Base-by-base conservation (phyloP, 2,888 invertebrate species). In the Netelia melanura region DNA sequence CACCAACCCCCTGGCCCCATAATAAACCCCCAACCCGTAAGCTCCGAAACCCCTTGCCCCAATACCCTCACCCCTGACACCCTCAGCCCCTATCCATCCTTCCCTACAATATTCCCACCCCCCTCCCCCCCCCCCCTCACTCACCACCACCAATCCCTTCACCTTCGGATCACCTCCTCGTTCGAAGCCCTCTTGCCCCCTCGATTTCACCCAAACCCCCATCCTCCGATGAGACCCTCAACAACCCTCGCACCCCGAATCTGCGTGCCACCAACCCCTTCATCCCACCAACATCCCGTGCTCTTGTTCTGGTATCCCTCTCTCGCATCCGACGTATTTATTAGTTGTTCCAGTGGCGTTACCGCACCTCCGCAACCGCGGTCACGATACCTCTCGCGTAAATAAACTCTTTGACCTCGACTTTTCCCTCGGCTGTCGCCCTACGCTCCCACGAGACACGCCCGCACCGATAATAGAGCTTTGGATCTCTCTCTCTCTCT, bases 321-420 rank as follows among this genome's bases (percentile, higher is more conserved):
- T 5, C 38, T 61, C 58, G 43, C 62, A 52, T 78, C 43, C 72
- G 67, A 82, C 72, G 76, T 85, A 85, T 85, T 85, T 85, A 85
- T 85, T 85, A 85, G 82, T 82, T 79, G 85, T 76, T 82, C 38
- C 67, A 82, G 56, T 71, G 71, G 71, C 72, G 79, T 82, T 72
- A 76, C 79, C 79, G 62, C 75, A 72, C 82, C 79, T 71, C 30
- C 68, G 70, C 76, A 56, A 21, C 78, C 54, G 38, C 38, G 58
- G 54, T 71, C 30, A 56, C 79, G 71, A n/a, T 56, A 43, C 44
- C n/a, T 17, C 48, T 70, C 52, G 70, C 65, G 81, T 68, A 81
- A 84, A 84, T 84, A 81, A 81, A 85, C 81, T 79, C 84, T 79
- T 70, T 75, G 71, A 79, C 84, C 81, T 71, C 78, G 64, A 79